Conservation (phyloP, 2,888 invertebrate genomes). For the Hyles lineata region DNA sequence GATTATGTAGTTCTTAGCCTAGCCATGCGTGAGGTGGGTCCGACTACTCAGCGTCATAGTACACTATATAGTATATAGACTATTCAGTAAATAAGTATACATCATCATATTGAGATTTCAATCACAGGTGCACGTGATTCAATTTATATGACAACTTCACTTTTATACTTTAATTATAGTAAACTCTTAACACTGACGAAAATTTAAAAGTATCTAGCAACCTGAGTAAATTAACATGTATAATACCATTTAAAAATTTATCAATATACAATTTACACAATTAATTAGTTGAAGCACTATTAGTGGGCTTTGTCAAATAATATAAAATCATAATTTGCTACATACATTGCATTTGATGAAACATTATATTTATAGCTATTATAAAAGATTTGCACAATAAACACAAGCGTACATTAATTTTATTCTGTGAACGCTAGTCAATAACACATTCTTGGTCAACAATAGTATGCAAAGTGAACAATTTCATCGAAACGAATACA, state of each 20-base stretch:
- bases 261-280: slow-evolving; percentile 68
- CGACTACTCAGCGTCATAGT: slow-evolving; percentile 68
- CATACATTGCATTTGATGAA: slow-evolving; percentile 63
- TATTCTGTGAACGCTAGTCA: slow-evolving; percentile 64
- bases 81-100: slow-evolving; percentile 61
- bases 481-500: slow-evolving; percentile 62
- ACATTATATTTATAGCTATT: slow-evolving; percentile 55
- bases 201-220: slow-evolving; percentile 76
- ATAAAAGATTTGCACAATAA: slow-evolving; percentile 65
- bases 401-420: slow-evolving; percentile 66
- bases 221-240: slow-evolving; percentile 78
- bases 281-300: slow-evolving; percentile 68
- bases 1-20: slow-evolving; percentile 72
- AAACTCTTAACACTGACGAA: slow-evolving; percentile 66
- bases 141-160: slow-evolving; percentile 63
- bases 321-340: slow-evolving; percentile 65
- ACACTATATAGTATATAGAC: slow-evolving; percentile 44
- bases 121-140: slow-evolving; percentile 70
- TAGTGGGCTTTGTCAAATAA: slow-evolving; percentile 68
- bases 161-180: slow-evolving; percentile 61
- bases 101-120: slow-evolving; percentile 61
- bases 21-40: slow-evolving; percentile 80
- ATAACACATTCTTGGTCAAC: slow-evolving; percentile 68
- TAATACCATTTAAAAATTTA: slow-evolving; percentile 70
- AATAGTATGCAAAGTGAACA: slow-evolving; percentile 66